Evolutionary conservation across 2,797 vertebrate species (phyloP), one percentile per base, ranked within the genome.

Genomic region (Rhabdophis nuchalis): DNA sequence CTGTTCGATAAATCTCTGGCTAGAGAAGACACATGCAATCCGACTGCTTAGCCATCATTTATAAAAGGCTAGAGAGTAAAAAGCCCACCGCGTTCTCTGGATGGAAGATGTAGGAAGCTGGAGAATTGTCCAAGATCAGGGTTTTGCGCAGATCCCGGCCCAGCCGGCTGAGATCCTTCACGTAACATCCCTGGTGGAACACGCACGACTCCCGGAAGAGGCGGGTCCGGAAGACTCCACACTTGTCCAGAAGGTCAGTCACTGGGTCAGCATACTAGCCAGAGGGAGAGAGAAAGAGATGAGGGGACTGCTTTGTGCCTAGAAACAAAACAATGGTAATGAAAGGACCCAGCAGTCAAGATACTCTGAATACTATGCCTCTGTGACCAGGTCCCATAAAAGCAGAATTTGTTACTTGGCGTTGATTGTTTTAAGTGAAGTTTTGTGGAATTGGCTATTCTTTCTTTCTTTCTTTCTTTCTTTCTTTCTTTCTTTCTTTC

Each of bases 41-140:
- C 12, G 57, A 91, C n/a, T 72, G 13, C 29, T 16, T 23, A 87
- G 23, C 16, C 23, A 87, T 14, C 54, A 10, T 29, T 32, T 88
- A 58, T 23, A 4, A 50, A 36, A 20, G 32, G 5, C 23, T 29
- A 54, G 52, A 60, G 86, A 25, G 50, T 0, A 41, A 25, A n/a
- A 25, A 36, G 97, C 98, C 98, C 96, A 99, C 98, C 94, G 98
- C 98, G 29, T 99, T 99, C 94, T 99, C 98, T 0, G 98, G 98
- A 96, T 99, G 98, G 97, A 99, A 99, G 96, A 99, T 98, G 95
- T 99, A 99, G 16, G 98, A 99, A 93, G 98, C 98, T 6, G 98
- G 98, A 2, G 98, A 99, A 96, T 99, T 99, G 95, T 99, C 98
- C 96, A 99, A 96, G 95, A 99, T 99, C 89, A 99, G 97, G 36